A percentile compares a stretch with the other conserved stretches of the same genome.
Conservation (phyloP, 23 tunicate genomes). For the Diplosoma virens region DNA sequence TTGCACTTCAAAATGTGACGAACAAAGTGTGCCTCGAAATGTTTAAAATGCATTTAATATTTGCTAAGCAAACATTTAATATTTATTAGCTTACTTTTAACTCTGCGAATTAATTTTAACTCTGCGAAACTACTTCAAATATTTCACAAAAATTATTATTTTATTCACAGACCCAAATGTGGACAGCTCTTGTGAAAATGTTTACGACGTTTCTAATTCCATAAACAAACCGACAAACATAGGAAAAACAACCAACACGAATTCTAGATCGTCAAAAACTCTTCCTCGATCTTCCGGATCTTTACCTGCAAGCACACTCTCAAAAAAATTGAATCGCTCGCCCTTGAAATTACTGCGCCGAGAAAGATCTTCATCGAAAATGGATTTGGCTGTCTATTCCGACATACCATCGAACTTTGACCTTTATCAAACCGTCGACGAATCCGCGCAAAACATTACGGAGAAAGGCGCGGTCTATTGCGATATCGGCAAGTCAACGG, state of each 20-base stretch:
- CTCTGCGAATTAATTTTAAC: too few relatives aligned
- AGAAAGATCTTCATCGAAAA: neutral
- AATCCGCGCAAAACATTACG: too few relatives aligned
- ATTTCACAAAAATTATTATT: too few relatives aligned
- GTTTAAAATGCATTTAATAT: too few relatives aligned
- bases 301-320: constrained; percentile 24
- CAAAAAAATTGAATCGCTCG: neutral
- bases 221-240: neutral
- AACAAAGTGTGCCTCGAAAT: too few relatives aligned
- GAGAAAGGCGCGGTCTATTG: too few relatives aligned
- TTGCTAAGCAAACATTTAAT: too few relatives aligned
- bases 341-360: neutral
- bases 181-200: neutral
- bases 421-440: neutral
- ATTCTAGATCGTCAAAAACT: neutral
- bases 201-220: neutral
- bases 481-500: too few relatives aligned
- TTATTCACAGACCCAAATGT: neutral
- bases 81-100: too few relatives aligned
- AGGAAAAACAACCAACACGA: neutral
- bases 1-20: too few relatives aligned
- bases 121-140: too few relatives aligned
- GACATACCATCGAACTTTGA: constrained; percentile 9
- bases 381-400: neutral
- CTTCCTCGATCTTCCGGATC: constrained; percentile 46